Percentiles rank a stretch among this genome's conserved stretches.
Evolutionary conservation across 2,888 invertebrate species (phyloP).

Genomic region (Drosophila phalerata): DNA sequence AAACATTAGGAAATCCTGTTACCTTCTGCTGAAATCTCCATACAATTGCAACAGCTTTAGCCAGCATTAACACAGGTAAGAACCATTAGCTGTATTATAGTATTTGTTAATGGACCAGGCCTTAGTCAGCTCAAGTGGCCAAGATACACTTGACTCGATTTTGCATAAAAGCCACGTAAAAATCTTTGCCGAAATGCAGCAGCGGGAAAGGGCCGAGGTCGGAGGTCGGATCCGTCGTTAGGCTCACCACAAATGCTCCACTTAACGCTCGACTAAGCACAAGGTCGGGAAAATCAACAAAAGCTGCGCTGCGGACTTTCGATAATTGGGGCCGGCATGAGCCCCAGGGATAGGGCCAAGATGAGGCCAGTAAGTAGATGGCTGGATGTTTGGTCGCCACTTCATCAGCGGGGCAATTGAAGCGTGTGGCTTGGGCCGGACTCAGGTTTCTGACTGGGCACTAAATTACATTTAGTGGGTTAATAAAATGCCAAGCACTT

Average conservation of each 20-base stretch:
- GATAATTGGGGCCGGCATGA: constrained; percentile 68
- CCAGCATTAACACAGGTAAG: constrained; percentile 12
- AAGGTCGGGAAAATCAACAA: constrained; percentile 75
- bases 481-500: constrained; percentile 77
- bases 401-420: constrained; percentile 75
- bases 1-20: not conserved
- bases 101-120: constrained; percentile 41
- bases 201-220: constrained; percentile 14
- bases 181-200: constrained; percentile 50
- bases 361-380: constrained; percentile 11
- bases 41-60: not conserved
- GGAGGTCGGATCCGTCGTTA: constrained; percentile 45
- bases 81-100: constrained; percentile 11
- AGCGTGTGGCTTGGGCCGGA: constrained; percentile 52
- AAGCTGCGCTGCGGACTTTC: constrained; percentile 64
- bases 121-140: constrained; percentile 43
- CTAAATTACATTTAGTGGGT: constrained; percentile 80
- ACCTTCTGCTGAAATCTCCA: not conserved
- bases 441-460: constrained; percentile 55
- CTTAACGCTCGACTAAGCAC: constrained; percentile 76
- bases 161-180: constrained; percentile 58
- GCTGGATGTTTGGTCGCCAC: constrained; percentile 44
- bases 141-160: constrained; percentile 54
- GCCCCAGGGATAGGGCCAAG: constrained; percentile 57
- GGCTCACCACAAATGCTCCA: constrained; percentile 67